Evolutionary conservation across 64 coral and sea anemone species (phyloP).

Genomic region (Stichodactyla helianthus): DNA sequence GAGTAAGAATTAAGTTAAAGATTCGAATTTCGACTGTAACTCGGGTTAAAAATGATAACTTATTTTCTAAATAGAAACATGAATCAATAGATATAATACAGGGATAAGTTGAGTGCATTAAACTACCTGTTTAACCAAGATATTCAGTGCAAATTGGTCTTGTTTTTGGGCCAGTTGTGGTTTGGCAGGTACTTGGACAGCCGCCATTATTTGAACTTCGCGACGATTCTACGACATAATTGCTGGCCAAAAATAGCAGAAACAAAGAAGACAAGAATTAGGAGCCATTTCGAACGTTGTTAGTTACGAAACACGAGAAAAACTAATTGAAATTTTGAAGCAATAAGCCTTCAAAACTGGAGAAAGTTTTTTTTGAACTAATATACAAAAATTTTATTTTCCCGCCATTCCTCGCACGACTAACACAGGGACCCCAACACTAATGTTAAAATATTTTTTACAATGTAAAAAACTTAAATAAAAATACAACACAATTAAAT

Average conservation of each 20-base stretch:
- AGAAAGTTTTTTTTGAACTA: not conserved
- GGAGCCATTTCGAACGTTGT: not conserved
- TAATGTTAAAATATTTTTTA: not conserved
- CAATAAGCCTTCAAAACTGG: not conserved
- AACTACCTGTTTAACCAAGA: not conserved
- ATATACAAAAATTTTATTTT: not conserved
- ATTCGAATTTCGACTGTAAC: not conserved
- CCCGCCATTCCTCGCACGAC: not conserved
- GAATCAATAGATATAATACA: not conserved
- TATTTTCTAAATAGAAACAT: not conserved
- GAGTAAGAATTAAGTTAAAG: not conserved
- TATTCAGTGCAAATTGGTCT: not conserved
- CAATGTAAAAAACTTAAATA: too few species aligned
- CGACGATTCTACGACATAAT: not conserved
- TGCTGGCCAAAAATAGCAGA: not conserved
- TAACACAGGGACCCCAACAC: not conserved
- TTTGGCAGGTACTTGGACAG: constrained; percentile 1
- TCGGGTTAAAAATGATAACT: not conserved
- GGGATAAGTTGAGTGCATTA: not conserved
- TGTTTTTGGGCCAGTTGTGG: not conserved
- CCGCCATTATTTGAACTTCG: not conserved
- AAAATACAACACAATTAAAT: not conserved
- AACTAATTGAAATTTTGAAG: not conserved
- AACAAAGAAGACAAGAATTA: not conserved
- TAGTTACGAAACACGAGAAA: not conserved